These are phyloP conservation scores for Gonatopus flavifemur DNA, from an alignment of 1,140 invertebrate genomes.

Conservation along the genomic window DNA sequence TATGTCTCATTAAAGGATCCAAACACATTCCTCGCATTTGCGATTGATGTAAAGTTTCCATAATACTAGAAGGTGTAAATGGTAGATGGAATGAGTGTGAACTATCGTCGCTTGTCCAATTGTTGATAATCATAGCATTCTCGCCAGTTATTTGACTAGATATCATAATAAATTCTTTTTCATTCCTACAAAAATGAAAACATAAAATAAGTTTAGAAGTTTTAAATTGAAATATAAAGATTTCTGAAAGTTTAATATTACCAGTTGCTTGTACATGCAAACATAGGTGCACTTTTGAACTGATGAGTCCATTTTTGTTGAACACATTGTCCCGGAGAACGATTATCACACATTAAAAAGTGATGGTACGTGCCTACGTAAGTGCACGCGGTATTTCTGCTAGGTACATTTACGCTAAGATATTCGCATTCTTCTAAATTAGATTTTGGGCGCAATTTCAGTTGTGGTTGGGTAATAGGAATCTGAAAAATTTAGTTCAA, in stretches of 20 bases:
- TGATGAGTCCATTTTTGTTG: slow-evolving; percentile 54
- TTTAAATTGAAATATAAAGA: background rate
- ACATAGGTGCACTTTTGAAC: slow-evolving; percentile 45
- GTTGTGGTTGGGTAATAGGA: slow-evolving; percentile 27
- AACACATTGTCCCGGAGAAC: slow-evolving; percentile 34
- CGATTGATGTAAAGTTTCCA: slow-evolving; percentile 37
- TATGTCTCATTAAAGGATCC: slow-evolving; percentile 40
- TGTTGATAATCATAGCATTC: slow-evolving; percentile 45
- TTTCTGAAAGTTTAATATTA: slow-evolving; percentile 16
- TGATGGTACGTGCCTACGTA: slow-evolving; percentile 48
- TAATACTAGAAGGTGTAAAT: slow-evolving; percentile 35
- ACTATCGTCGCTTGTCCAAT: slow-evolving; percentile 37
- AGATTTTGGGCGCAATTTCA: slow-evolving; percentile 44
- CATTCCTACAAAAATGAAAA: slow-evolving; percentile 26
- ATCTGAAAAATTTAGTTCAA: slow-evolving; percentile 20
- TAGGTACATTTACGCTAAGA: slow-evolving; percentile 35
- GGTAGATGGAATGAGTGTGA: slow-evolving; percentile 43
- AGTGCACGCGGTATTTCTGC: slow-evolving; percentile 35
- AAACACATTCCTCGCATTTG: slow-evolving; percentile 45
- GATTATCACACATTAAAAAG: slow-evolving; percentile 44
- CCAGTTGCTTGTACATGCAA: slow-evolving; percentile 29
- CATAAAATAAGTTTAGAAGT: slow-evolving; percentile 1
- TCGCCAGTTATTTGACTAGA: slow-evolving; percentile 44
- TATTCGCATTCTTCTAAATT: slow-evolving; percentile 44
- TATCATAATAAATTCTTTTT: slow-evolving; percentile 42